phyloP scores from a whole-genome alignment of 2,797 vertebrate species.

The Mallotus villosus region DNA sequence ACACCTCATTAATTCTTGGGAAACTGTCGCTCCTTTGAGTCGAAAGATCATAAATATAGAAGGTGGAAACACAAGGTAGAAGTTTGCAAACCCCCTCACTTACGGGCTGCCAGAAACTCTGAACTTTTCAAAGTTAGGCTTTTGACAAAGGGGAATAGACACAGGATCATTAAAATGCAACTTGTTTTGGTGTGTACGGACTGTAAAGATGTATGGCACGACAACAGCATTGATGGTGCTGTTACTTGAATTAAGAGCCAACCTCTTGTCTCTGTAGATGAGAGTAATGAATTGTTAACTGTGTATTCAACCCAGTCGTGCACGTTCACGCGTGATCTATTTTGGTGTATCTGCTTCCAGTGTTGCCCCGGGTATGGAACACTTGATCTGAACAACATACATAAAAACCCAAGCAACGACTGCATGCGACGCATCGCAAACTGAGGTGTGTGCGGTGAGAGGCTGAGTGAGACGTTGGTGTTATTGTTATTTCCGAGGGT shows the following conservation, averaged over 20 bases:
- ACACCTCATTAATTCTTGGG: constrained; percentile 50
- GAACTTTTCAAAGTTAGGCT: constrained; percentile 25
- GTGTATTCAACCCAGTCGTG: not conserved
- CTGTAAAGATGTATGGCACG: not conserved
- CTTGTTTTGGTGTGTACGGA: not conserved
- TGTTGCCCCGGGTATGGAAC: not conserved
- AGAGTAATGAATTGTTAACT: constrained; percentile 2
- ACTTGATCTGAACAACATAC: constrained; percentile 10
- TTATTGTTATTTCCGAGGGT: not conserved
- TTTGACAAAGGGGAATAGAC: not conserved
- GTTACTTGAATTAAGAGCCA: not conserved
- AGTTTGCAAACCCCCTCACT: constrained; percentile 29
- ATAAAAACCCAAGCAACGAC: not conserved
- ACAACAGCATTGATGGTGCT: not conserved
- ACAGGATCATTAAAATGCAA: constrained; percentile 12
- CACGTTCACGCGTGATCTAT: not conserved
- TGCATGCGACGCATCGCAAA: not conserved
- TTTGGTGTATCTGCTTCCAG: not conserved
- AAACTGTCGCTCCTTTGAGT: constrained; percentile 41
- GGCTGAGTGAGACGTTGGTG: not conserved
- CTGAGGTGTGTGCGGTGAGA: too few relatives aligned
- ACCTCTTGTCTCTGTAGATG: not conserved
- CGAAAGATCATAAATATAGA: constrained; percentile 42
- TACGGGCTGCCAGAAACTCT: constrained; percentile 14
- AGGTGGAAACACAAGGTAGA: constrained; percentile 32